Conservation (phyloP, 2,888 invertebrate genomes). For the Arge pagana region DNA sequence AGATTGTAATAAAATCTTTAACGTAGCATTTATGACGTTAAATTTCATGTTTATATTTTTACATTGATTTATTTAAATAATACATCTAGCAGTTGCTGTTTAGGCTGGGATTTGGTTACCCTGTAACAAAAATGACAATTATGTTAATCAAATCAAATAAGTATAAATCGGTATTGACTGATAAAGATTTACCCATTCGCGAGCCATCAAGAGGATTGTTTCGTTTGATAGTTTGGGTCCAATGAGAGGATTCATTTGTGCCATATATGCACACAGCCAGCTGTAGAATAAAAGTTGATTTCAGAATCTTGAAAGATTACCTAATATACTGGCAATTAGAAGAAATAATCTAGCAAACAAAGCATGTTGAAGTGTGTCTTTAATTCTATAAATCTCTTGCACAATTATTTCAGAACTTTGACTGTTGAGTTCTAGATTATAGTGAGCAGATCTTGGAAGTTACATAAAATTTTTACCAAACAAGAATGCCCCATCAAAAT, state of each 20-base stretch:
- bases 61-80: conserved; percentile 30
- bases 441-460: no score
- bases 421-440: no score
- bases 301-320: no score
- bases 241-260: conserved; percentile 91
- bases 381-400: no score
- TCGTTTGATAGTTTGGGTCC: conserved; percentile 77
- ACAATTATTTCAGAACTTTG: neutral
- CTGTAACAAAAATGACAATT: neutral
- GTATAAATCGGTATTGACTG: neutral
- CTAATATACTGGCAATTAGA: no score
- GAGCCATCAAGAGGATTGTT: conserved; percentile 77
- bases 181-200: conserved; percentile 71
- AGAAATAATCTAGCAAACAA: no score
- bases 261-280: conserved; percentile 91
- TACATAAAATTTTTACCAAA: no score
- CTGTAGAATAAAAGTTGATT: conserved; percentile 64
- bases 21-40: neutral
- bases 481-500: no score
- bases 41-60: no score
- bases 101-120: neutral
- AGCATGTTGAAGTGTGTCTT: no score
- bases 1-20: conserved; percentile 1
- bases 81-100: conserved; percentile 24
- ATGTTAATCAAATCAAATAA: no score